These are phyloP conservation scores for Agapornis canus DNA, from an alignment of 2,797 vertebrate species.

Conservation along the genomic window DNA sequence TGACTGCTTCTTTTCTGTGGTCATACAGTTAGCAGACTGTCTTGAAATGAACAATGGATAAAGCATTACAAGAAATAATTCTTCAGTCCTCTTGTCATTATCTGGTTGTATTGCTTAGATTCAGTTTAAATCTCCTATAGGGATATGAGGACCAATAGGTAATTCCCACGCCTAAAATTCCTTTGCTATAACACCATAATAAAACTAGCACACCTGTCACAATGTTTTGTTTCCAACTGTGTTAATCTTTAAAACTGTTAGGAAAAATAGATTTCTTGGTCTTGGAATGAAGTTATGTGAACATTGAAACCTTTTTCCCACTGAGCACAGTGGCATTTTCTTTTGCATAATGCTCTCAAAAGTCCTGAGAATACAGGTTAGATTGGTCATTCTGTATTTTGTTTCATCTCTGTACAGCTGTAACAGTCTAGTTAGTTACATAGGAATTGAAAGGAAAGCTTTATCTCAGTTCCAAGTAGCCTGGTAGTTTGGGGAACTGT, in stretches of 20 bases:
- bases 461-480: not conserved
- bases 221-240: not conserved
- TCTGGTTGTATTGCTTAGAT: not conserved
- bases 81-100: not conserved
- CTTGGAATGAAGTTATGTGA: not conserved
- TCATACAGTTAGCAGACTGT: not conserved
- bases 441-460: not conserved
- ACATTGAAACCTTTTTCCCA: not conserved
- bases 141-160: not conserved
- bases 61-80: not conserved
- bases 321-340: not conserved
- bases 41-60: not conserved
- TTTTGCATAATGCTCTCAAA: not conserved
- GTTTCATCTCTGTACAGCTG: not conserved
- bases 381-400: not conserved
- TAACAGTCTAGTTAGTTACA: not conserved
- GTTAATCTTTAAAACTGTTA: not conserved
- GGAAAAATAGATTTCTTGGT: not conserved
- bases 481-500: not conserved
- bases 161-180: not conserved
- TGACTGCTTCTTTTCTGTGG: not conserved
- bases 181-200: not conserved
- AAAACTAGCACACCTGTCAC: not conserved
- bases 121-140: not conserved
- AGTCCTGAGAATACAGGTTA: not conserved